These are phyloP conservation scores for Thalpophila matura DNA, from an alignment of 2,888 invertebrate genomes.

Conservation along the genomic window DNA sequence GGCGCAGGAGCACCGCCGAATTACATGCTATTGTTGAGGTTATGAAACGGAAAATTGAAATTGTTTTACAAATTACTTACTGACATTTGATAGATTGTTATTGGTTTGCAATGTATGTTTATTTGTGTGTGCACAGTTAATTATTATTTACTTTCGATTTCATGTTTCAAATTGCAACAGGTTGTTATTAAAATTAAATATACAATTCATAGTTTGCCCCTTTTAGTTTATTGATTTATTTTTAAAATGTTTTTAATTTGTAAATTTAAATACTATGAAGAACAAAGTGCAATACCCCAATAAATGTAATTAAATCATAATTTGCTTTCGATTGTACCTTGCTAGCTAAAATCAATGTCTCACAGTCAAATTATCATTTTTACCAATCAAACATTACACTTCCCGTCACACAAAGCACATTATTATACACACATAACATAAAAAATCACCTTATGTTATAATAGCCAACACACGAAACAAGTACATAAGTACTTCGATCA, in stretches of 20 bases:
- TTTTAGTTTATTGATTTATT: too few relatives aligned
- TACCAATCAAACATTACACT: conserved; percentile 4
- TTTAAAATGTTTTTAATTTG: too few relatives aligned
- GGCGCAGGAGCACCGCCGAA: conserved; percentile 38
- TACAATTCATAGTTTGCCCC: too few relatives aligned
- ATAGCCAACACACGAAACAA: conserved; percentile 31
- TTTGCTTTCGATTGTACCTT: conserved; percentile 5
- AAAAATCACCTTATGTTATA: conserved; percentile 39
- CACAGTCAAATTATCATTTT: neutral
- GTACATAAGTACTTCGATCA: conserved; percentile 48
- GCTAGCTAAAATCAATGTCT: conserved; percentile 12
- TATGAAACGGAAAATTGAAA: conserved; percentile 53
- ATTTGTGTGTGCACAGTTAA: conserved; percentile 12
- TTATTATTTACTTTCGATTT: conserved; percentile 34
- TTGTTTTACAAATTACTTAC: conserved; percentile 39
- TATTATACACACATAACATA: conserved; percentile 37
- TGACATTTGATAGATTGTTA: conserved; percentile 28
- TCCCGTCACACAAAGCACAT: conserved; percentile 14
- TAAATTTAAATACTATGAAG: too few relatives aligned
- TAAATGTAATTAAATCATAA: too few relatives aligned
- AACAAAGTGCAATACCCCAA: too few relatives aligned
- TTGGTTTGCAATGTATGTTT: conserved; percentile 19
- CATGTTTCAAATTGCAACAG: neutral
- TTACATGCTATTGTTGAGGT: conserved; percentile 47
- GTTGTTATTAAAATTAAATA: too few relatives aligned